phyloP scores from a whole-genome alignment of 2,888 invertebrate genomes.

The Theodoxus fluviatilis region DNA sequence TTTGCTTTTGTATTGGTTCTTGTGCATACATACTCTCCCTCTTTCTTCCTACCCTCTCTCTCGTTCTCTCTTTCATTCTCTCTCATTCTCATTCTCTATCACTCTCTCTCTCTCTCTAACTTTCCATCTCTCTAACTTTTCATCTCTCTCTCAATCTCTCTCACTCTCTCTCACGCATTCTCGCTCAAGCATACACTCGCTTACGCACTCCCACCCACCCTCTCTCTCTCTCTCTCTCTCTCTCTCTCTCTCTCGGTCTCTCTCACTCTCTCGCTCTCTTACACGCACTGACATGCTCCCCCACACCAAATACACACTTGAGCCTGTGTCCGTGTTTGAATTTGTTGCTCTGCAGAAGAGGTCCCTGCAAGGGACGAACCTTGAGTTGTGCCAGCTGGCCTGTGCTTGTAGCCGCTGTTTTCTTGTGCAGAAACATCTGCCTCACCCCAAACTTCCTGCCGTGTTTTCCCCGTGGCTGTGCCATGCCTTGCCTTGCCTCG shows the following conservation, averaged over 20 bases:
- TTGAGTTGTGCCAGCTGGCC: too few relatives aligned
- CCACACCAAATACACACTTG: background rate
- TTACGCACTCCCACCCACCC: background rate
- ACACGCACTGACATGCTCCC: background rate
- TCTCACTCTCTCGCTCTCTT: slow-evolving; percentile 5
- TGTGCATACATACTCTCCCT: too few relatives aligned
- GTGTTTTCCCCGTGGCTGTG: too few relatives aligned
- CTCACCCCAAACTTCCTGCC: too few relatives aligned
- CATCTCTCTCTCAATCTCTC: background rate
- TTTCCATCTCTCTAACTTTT: background rate
- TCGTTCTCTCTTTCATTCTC: background rate
- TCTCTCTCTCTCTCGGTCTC: slow-evolving; percentile 14
- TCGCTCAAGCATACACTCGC: slow-evolving; percentile 4
- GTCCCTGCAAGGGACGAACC: too few relatives aligned
- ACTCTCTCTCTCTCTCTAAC: background rate
- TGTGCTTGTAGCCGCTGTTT: too few relatives aligned
- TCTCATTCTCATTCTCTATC: background rate
- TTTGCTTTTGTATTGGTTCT: too few relatives aligned
- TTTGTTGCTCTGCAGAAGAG: too few relatives aligned
- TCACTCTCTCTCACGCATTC: background rate
- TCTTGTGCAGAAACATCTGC: too few relatives aligned
- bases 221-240: slow-evolving; percentile 8
- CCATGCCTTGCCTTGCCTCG: too few relatives aligned
- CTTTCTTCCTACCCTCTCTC: background rate
- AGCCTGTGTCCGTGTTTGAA: too few relatives aligned